Evolutionary conservation across 1,140 invertebrate genomes (phyloP), one percentile per base, ranked within the genome.

Genomic region (Drosophila truncata): DNA sequence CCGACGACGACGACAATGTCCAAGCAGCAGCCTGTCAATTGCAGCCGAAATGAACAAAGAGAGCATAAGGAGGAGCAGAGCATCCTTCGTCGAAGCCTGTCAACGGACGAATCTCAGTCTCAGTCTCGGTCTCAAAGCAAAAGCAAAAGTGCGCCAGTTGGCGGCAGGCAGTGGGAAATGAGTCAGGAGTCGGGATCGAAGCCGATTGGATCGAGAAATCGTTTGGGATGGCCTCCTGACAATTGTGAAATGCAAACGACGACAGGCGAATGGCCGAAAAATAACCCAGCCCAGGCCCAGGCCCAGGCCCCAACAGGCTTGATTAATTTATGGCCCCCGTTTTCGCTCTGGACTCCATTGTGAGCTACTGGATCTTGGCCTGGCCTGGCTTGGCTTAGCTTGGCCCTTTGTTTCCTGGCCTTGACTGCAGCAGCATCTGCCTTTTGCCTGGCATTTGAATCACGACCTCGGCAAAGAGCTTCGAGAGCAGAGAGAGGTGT

Each of bases 301-400:
- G n/a, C n/a, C 29, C 25, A 25, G 35, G 14, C 9, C 35, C n/a
- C 18, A n/a, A n/a, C n/a, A 60, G 54, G 61, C 77, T 84, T 88
- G 84, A 88, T 87, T 87, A 87, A 87, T 87, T 87, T 87, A 87
- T 87, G 62, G 84, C 73, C 79, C 25, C 52, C 52, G 62, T 31
- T 55, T 50, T 77, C 49, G 72, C 64, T 55, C 39, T 66, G 39
- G 73, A 57, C 62, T 55, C 72, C 76, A 87, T 86, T 87, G 83
- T 87, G 57, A 64, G 79, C 66, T 64, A 70, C 46, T 74, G 46
- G 41, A 25, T 44, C 59, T 55, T 67, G 66, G 55, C 41, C 27
- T 25, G 14, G 4, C 46, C 6, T 10, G 18, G 41, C 41, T 11
- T 20, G 23, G 23, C 23, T 47, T 47, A 10, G 27, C 49, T 16